Base-by-base conservation (phyloP, 2,888 invertebrate genomes). In the Acrobasis consociella region DNA sequence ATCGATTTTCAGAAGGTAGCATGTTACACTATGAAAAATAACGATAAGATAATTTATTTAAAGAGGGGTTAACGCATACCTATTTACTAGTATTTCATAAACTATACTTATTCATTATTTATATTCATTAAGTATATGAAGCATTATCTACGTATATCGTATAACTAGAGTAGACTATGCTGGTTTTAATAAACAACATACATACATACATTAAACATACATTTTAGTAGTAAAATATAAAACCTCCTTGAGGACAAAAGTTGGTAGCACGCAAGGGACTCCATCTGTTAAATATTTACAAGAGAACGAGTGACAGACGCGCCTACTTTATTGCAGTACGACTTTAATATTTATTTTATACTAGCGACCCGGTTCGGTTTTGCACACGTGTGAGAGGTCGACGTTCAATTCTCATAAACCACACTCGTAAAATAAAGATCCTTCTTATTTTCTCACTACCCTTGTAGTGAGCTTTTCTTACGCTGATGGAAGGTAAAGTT, bases 301-400 rank as follows among this genome's bases (percentile, higher is more conserved):
- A 55, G 42, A 42, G 42, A 46, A 56, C 56, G 42, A 46, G 42
- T 56, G 56, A 42, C 39, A 31, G 22, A 16, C 17, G 56, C 17
- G 56, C 42, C 56, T 22, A 8, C 56, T 22, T 56, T 56, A 56
- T 56, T 56, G 42, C 56, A 46, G 56, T 16, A 13, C 46, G 17
- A 42, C 42, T 56, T 56, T 42, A 56, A 56, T 56, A 56, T 56
- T 56, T 42, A 56, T 56, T 52, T 56, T 42, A 56, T 42, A 42
- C 56, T 42, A 42, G 56, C 42, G 42, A 56, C 22, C 56, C 42
- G 16, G 42, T 46, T 56, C 42, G 56, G 17, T 42, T 56, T 56
- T 46, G 11, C 22, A n/a, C 42, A 9, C 13, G 15, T 53, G 37
- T 15, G 17, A 56, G 17, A 56, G 42, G 17, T 17, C 17, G 15